phyloP scores from a whole-genome alignment of 2,797 vertebrate species.

The Mormyrops boulengeri region DNA sequence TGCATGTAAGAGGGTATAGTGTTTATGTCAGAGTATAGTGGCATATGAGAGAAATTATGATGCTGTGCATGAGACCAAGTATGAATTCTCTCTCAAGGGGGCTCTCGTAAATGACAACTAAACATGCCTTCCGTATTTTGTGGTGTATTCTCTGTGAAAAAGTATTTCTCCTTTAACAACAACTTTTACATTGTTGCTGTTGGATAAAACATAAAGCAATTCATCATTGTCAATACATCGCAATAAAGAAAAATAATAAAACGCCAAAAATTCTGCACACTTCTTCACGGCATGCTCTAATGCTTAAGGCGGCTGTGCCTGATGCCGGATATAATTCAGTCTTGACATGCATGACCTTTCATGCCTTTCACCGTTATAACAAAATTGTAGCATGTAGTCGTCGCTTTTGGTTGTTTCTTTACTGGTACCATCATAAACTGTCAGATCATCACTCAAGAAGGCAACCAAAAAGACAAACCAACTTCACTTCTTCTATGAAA shows the following conservation, averaged over 20 bases:
- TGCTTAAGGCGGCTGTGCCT: background rate
- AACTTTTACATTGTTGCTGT: background rate
- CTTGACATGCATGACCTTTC: conserved; percentile 43
- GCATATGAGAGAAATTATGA: background rate
- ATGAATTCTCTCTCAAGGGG: background rate
- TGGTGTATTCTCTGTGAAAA: background rate
- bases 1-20: background rate
- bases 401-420: background rate
- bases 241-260: conserved; percentile 14
- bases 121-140: background rate
- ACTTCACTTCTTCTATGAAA: background rate
- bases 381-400: conserved; percentile 3
- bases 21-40: background rate
- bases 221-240: background rate
- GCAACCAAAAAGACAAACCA: background rate
- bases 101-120: background rate
- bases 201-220: background rate
- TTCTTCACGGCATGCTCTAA: background rate
- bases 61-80: background rate
- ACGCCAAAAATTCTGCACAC: background rate
- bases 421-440: background rate
- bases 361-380: conserved; percentile 12
- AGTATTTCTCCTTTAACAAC: background rate
- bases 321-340: conserved; percentile 34
- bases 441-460: background rate